Evolutionary conservation across 2,888 invertebrate species (phyloP).

Genomic region (Heliconius aoede): DNA sequence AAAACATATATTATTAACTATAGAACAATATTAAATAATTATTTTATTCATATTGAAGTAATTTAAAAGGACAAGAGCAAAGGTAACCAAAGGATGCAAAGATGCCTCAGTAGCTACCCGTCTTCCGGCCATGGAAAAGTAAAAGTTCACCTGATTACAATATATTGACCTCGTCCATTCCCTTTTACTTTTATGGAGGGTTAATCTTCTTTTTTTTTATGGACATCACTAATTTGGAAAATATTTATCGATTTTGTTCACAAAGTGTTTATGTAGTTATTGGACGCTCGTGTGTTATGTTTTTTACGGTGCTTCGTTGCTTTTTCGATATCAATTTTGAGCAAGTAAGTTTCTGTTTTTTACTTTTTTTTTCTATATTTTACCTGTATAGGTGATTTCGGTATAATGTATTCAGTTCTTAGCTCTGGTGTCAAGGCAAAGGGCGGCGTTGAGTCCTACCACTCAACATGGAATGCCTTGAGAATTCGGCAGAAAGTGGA

Average conservation of each 20-base stretch:
- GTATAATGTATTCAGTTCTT: no score
- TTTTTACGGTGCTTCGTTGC: constrained; percentile 42
- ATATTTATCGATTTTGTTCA: constrained; percentile 25
- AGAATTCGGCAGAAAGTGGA: no score
- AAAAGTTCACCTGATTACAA: constrained; percentile 44
- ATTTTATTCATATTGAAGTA: not conserved
- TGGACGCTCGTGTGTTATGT: constrained; percentile 42
- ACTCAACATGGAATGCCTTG: no score
- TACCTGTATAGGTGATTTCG: no score
- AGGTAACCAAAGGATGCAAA: not conserved
- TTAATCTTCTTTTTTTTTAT: constrained; percentile 22
- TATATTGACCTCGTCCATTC: constrained; percentile 44
- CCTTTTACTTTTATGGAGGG: constrained; percentile 47
- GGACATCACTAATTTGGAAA: constrained; percentile 10
- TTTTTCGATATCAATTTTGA: constrained; percentile 34
- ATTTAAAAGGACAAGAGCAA: not conserved
- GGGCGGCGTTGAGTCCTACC: no score
- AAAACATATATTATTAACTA: no score
- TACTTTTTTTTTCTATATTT: no score
- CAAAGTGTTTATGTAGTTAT: constrained; percentile 1
- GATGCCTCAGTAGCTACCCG: constrained; percentile 11
- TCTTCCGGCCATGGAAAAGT: constrained; percentile 36
- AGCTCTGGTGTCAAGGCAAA: no score
- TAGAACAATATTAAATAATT: no score
- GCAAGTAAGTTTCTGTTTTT: constrained; percentile 42